Evolutionary conservation across 2,797 vertebrate species (phyloP), one percentile per base, ranked within the genome.

Genomic region (Gallinago solitaria): DNA sequence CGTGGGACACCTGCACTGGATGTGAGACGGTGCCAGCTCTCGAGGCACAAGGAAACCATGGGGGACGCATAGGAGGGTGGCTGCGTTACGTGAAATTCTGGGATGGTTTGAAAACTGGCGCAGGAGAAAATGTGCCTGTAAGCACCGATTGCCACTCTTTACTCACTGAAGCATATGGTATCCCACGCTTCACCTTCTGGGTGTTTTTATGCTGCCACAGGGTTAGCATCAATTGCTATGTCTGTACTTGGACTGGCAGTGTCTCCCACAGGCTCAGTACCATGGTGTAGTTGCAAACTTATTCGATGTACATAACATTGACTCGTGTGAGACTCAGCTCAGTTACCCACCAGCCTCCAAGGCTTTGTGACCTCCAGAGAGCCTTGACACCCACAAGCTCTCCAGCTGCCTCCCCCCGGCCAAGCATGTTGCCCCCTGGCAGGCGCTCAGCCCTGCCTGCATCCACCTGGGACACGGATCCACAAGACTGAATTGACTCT

Each of bases 301-400:
- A 57, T 19, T 43, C 1, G 4, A 64, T 18, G 37, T 63, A 57
- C 3, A 0, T 7, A 45, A 54, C n/a, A 41, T 0, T 2, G 35
- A 56, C n/a, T 81, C 28, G 32, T 1, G 17, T 82, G 51, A 79
- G 21, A 69, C 23, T 56, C 21, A 18, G 41, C 23, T 63, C 0
- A 0, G 64, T 25, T 28, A 50, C 16, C n/a, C 63, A 27, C 3
- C 12, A 69, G 71, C 20, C 9, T 6, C 23, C 45, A 45, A 1
- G 8, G 64, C 28, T 50, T 50, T 50, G 41, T 53, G 43, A 56
- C 45, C 51, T 78, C 28, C 27, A 48, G 69, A 51, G 27, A 54
- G 51, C 59, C n/a, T 39, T 27, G 74, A 30, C 56, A 39, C 9
- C 47, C 56, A 15, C 3, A 2, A 56, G 63, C 11, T 33, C 27